Evolutionary conservation across 2,113 vertebrate genomes (phyloP), one percentile per base, ranked within the genome.

Genomic region (Alectura lathami): DNA sequence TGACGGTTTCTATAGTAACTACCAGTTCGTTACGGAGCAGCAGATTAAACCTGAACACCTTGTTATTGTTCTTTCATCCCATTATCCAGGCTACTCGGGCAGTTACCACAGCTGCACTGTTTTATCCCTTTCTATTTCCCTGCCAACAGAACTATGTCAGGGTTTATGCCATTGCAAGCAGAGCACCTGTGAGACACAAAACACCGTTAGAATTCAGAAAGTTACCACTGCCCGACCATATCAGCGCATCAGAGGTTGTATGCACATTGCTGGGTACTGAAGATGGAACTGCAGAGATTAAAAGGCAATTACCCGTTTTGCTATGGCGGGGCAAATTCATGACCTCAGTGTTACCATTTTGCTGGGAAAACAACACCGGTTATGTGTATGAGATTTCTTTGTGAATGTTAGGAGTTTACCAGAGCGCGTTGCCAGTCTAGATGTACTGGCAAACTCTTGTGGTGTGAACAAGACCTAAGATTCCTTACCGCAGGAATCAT

Each of bases 1-100:
- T 93, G 90, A 74, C 94, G 94, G 96, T 96, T 96, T 87, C 95
- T 97, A 96, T 96, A 95, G 95, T 92, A 97, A 97, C 96, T 94
- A 69, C 92, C 91, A 91, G 73, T 84, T 94, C 93, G 91, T 95
- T 92, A 91, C 74, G 91, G 91, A 96, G 83, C 70, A 53, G 73
- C 86, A 94, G 73, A 94, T 96, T 83, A 94, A 92, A 93, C 64
- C 86, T 86, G 81, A 51, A 79, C 83, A 95, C 91, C 90, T 94
- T 78, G 66, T 90, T 96, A 95, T 86, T 95, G 85, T 93, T 94
- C 95, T 82, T 93, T 72, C 60, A 91, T 89, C 70, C 75, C 57
- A 83, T 96, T 93, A 96, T 75, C 91, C 67, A 88, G 80, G 77
- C 79, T 88, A 86, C 80, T 91, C 56, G 26, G 64, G 32, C 64